phyloP scores from a whole-genome alignment of 2,797 vertebrate species.

The Simalia tracyae region DNA sequence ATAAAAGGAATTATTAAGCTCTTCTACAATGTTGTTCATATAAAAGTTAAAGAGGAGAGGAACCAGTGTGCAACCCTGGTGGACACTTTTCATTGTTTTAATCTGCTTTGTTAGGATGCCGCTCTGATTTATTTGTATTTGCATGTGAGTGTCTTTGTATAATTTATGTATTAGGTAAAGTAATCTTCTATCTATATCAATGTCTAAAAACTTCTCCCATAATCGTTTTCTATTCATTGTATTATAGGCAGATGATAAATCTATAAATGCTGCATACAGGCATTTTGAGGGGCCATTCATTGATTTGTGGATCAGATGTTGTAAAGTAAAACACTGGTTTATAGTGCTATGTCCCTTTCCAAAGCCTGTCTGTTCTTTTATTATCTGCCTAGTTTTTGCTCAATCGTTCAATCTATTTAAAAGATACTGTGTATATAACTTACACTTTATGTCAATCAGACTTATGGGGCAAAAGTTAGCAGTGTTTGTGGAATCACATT shows the following conservation, averaged over 20 bases:
- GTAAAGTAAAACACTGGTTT: not conserved
- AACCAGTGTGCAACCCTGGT: not conserved
- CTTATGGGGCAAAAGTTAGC: not conserved
- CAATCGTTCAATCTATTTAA: not conserved
- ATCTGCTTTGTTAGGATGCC: not conserved
- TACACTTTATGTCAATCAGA: not conserved
- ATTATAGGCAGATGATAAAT: not conserved
- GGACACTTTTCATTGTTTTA: not conserved
- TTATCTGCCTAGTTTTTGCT: not conserved
- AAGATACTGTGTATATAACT: not conserved
- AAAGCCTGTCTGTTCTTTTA: not conserved
- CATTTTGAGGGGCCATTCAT: not conserved
- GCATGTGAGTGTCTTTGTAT: not conserved
- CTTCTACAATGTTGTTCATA: not conserved
- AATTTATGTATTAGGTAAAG: not conserved
- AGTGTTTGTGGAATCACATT: not conserved
- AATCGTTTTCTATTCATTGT: not conserved
- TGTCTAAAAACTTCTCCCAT: not conserved
- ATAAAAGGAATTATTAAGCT: not conserved
- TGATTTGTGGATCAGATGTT: not conserved
- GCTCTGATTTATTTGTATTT: not conserved
- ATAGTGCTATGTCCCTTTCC: too few species aligned
- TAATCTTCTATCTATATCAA: not conserved
- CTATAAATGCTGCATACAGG: not conserved
- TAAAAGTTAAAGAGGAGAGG: not conserved